Evolutionary conservation across 2,113 vertebrate species (phyloP), one percentile per base, ranked within the genome.

Genomic region (Rhinogobius similis): DNA sequence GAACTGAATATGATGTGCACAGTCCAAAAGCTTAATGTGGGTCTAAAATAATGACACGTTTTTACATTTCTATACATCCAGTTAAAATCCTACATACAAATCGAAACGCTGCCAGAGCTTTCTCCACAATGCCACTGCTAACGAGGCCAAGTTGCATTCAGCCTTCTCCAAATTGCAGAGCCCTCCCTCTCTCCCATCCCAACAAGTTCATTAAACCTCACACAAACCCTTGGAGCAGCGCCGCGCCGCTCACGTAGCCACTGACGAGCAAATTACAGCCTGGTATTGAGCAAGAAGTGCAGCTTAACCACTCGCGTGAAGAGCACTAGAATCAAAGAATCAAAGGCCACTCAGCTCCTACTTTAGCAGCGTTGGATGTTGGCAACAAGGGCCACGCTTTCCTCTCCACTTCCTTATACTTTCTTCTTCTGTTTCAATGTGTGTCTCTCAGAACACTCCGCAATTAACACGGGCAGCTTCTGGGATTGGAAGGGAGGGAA

Each of bases 261-360:
- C 41, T 84, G 82, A 85, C 69, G 78, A 85, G 79, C 74, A 86
- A 88, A 86, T 88, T 86, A 80, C 76, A 86, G 81, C 87, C 84
- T 64, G 46, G 78, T 66, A 82, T 86, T 88, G 71, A 81, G 70
- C 79, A 64, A 80, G 76, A 87, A 90, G 89, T 81, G 73, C 85
- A 81, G 80, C 84, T 90, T 88, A 88, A 84, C 84, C 84, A 89
- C 86, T 89, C 79, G 76, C 58, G 62, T 82, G 86, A 81, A 88
- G 82, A 86, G 89, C 77, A 81, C 84, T 89, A 84, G 84, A 88
- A 86, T 89, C 79, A 85, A 74, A 80, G 73, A 87, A 85, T 83
- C 70, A 65, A 76, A 84, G 67, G 72, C 74, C 65, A 63, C 62
- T 63, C 62, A 41, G 38, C 62, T 24, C 58, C 65, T 67, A 72